Conservation (phyloP, 2,888 invertebrate genomes). For the Orthosia gothica region DNA sequence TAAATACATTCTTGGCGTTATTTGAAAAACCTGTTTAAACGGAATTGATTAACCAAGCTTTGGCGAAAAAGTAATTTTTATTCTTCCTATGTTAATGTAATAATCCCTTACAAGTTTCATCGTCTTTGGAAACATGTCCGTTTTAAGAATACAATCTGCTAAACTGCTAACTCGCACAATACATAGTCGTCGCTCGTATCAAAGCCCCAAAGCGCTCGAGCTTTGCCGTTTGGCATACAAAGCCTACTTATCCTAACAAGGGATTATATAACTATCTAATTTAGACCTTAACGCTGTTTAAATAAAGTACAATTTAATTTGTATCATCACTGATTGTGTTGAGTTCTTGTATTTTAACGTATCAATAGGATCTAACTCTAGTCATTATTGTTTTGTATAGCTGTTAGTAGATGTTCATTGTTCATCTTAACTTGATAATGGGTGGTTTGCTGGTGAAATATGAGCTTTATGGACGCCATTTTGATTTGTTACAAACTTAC, state of each 20-base stretch:
- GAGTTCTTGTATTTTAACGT: constrained; percentile 62
- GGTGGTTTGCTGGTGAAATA: constrained; percentile 67
- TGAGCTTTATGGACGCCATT: constrained; percentile 7
- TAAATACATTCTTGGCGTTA: background rate
- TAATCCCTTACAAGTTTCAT: background rate
- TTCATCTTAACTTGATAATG: constrained; percentile 71
- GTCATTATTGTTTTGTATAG: constrained; percentile 83
- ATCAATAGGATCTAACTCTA: constrained; percentile 82
- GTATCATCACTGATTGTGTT: constrained; percentile 60
- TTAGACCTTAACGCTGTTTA: constrained; percentile 62
- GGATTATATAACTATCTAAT: constrained; percentile 68
- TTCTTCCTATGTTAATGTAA: background rate
- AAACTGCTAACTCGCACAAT: background rate
- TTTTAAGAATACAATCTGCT: background rate
- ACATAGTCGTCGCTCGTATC: constrained; percentile 33
- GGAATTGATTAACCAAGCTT: background rate
- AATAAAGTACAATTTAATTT: constrained; percentile 73
- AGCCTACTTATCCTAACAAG: constrained; percentile 70
- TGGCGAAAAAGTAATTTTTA: background rate
- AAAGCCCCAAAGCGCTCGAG: constrained; percentile 71
- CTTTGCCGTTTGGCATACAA: constrained; percentile 74
- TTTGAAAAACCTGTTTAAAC: background rate
- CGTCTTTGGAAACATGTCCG: background rate
- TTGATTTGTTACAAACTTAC: background rate
- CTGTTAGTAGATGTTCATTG: constrained; percentile 79